These are phyloP conservation scores for Microtus californicus DNA, from an alignment of 2,797 vertebrate genomes.

Conservation along the genomic window DNA sequence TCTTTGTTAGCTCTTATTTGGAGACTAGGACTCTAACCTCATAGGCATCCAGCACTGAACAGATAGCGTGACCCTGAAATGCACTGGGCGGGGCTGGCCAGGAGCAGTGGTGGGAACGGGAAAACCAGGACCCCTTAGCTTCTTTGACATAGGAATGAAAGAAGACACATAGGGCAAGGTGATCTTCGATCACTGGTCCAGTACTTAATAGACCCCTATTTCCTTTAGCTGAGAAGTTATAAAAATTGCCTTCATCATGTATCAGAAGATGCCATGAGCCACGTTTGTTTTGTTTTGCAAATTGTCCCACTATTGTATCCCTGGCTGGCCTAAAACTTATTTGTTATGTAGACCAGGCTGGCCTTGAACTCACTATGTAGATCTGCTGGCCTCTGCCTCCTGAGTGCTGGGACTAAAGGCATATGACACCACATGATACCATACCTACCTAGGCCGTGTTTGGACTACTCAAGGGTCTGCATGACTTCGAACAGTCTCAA, in stretches of 20 bases:
- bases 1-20: not conserved
- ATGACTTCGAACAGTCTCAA: not conserved
- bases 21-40: not conserved
- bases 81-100: not conserved
- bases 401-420: not conserved
- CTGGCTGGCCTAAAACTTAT: not conserved
- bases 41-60: not conserved
- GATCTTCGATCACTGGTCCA: not conserved
- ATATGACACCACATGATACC: not conserved
- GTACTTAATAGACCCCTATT: not conserved
- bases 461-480: not conserved
- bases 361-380: not conserved
- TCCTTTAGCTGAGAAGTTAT: not conserved
- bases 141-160: not conserved
- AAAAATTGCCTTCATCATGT: not conserved
- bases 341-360: not conserved
- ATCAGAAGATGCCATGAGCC: not conserved
- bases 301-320: not conserved
- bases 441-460: not conserved
- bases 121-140: not conserved
- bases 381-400: not conserved
- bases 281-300: not conserved
- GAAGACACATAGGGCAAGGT: not conserved
- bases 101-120: not conserved
- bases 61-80: not conserved